Evolutionary conservation across 1,140 invertebrate species (phyloP), one percentile per base, ranked within the genome.

Genomic region (Pseudomyrmex pallidus): DNA sequence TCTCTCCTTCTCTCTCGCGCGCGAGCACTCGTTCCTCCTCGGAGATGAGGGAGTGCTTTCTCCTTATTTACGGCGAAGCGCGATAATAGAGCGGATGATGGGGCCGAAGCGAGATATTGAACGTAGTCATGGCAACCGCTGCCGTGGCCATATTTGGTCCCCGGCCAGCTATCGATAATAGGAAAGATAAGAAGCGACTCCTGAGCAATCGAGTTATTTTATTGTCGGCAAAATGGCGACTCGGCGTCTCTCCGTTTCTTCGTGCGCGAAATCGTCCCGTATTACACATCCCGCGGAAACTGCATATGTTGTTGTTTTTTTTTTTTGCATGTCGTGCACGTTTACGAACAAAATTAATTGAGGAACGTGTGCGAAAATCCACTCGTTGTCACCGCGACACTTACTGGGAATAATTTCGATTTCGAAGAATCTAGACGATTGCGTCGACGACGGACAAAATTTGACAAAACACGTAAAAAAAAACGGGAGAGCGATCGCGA

Each of bases 131-230:
- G 90, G 91, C 68, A 89, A 93, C 92, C 77, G 82, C 66, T 77
- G 54, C 74, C 85, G 90, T 87, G 84, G 90, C 92, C 93, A 93
- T 93, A 92, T 93, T 35, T 94, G 93, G 92, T 93, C 91, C 90
- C 67, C 63, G 73, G 92, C 92, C 93, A 93, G 91, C 93, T 94
- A 94, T 94, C 93, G 93, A 94, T 94, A 94, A 94, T 94, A 94
- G 92, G 90, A 92, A 92, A 94, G 94, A 94, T 94, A 94, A 94
- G 92, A 90, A 87, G 83, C 78, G 86, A 74, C 84, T 86, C 87
- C 74, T 35, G 74, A 48, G 67, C 46, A 88, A 76, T 66, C 67
- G 76, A 64, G 74, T 90, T 88, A 83, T 82, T 92, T 92, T 91
- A 91, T 91, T 59, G 84, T 62, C 82, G 50, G 54, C 68, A 87